A percentile compares a stretch with the other conserved stretches of the same genome.
phyloP scores from a whole-genome alignment of 1,140 invertebrate genomes.

The Adelges cooleyi region DNA sequence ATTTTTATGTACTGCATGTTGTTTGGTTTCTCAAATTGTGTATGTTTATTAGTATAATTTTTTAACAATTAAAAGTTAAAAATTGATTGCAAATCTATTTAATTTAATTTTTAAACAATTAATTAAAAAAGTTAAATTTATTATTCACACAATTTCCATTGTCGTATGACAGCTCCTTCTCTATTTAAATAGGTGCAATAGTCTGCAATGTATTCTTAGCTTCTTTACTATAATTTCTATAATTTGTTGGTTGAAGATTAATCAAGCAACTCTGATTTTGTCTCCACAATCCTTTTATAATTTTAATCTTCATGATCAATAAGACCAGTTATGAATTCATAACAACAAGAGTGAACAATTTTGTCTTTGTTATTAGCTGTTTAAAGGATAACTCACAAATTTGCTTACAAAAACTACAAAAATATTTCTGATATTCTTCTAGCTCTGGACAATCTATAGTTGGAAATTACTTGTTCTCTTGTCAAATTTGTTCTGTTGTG shows the following conservation, averaged over 20 bases:
- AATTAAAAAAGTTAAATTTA: neutral
- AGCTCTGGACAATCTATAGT: conserved; percentile 36
- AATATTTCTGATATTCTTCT: conserved; percentile 38
- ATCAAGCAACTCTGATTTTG: neutral
- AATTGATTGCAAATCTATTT: neutral
- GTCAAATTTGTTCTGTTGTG: conserved; percentile 6
- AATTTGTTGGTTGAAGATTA: neutral
- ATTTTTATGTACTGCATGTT: conserved; percentile 1
- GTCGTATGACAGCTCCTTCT: conserved; percentile 29
- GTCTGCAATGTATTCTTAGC: conserved; percentile 11
- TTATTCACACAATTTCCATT: conserved; percentile 3
- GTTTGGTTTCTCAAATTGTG: neutral
- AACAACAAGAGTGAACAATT: conserved; percentile 34
- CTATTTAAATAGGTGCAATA: conserved; percentile 29
- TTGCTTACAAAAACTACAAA: conserved; percentile 40
- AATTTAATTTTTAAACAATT: neutral
- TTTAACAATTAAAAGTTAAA: neutral
- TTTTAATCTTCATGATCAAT: conserved; percentile 19
- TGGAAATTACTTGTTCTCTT: conserved; percentile 37
- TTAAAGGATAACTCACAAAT: conserved; percentile 35
- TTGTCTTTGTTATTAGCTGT: conserved; percentile 35
- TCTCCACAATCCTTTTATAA: conserved; percentile 12
- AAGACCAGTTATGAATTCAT: conserved; percentile 35
- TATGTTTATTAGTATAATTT: neutral
- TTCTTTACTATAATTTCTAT: neutral